Evolutionary conservation across 1,140 invertebrate species (phyloP).

Genomic region (Orius insidiosus): DNA sequence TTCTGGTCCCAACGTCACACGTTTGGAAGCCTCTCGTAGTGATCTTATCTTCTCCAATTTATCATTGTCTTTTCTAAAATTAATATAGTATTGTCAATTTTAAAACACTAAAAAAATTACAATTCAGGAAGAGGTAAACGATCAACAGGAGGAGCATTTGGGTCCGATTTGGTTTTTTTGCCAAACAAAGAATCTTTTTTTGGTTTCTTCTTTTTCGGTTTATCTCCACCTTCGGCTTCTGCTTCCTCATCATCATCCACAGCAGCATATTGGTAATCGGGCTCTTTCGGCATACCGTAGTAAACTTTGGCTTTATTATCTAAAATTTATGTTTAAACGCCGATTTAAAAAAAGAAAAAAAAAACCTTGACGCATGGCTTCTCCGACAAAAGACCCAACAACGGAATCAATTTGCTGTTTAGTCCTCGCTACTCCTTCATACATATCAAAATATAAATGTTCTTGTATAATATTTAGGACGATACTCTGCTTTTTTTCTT

Average conservation of each 20-base stretch:
- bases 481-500: slow-evolving; percentile 76
- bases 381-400: slow-evolving; percentile 72
- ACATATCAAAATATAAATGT: slow-evolving; percentile 86
- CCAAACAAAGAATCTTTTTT: slow-evolving; percentile 85
- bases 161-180: slow-evolving; percentile 92
- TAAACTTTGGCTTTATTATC: slow-evolving; percentile 89
- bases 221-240: slow-evolving; percentile 56
- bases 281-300: slow-evolving; percentile 86
- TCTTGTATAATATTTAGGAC: slow-evolving; percentile 87
- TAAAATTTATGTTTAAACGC: slow-evolving; percentile 31
- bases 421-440: slow-evolving; percentile 84
- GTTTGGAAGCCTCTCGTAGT: slow-evolving; percentile 68
- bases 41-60: slow-evolving; percentile 82
- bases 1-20: slow-evolving; percentile 64
- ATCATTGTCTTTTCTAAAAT: slow-evolving; percentile 84
- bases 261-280: slow-evolving; percentile 53
- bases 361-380: slow-evolving; percentile 79
- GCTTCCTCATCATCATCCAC: slow-evolving; percentile 64
- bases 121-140: slow-evolving; percentile 86
- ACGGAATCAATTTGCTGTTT: slow-evolving; percentile 79
- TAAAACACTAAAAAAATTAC: no score
- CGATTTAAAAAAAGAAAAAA: neutral
- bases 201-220: slow-evolving; percentile 90
- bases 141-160: slow-evolving; percentile 81
- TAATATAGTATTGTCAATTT: no score